Evolutionary conservation across 2,797 vertebrate species (phyloP), one percentile per base, ranked within the genome.

Genomic region (Acipenser oxyrinchus): DNA sequence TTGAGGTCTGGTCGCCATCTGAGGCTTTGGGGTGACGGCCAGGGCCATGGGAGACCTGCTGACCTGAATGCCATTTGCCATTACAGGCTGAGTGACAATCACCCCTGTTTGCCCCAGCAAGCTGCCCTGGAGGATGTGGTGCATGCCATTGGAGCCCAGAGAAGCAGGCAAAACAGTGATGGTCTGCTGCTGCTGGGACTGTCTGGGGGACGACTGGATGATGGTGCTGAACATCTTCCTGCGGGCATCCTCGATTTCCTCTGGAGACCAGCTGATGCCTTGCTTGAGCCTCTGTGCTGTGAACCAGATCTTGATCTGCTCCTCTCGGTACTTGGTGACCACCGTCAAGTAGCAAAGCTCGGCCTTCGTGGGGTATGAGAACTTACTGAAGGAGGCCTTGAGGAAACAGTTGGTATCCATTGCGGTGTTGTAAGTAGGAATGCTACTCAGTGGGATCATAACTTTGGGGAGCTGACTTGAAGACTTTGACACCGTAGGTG

Each of bases 271-370:
- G 83, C 96, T 98, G 79, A 99, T 99, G 62, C 96, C 96, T 65
- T 99, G 96, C 81, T 99, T 99, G 58, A 99, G 85, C 80, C 96
- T 87, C 77, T 99, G 96, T 4, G 96, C 96, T 0, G 96, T 99
- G 83, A 99, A 99, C 96, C 96, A 99, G 84, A 99, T 99, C 86
- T 99, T 99, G 76, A 99, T 94, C 83, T 99, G 96, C 73, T 99
- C 96, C 74, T 99, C 96, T 0, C 94, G 95, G 68, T 95, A 99
- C 82, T 96, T 96, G n/a, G 96, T 99, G 78, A 99, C 96, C 65
- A 99, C 96, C 0, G 96, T 99, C 80, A 99, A 79, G 75, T 98
- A 99, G 88, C 96, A 99, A 69, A 99, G 93, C 80, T 98, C 96
- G 0, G 96, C 96, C 81, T 99, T 99, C 12, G 94, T 97, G 2